Conservation (phyloP, 2,113 vertebrate genomes). For the Dipodomys merriami region DNA sequence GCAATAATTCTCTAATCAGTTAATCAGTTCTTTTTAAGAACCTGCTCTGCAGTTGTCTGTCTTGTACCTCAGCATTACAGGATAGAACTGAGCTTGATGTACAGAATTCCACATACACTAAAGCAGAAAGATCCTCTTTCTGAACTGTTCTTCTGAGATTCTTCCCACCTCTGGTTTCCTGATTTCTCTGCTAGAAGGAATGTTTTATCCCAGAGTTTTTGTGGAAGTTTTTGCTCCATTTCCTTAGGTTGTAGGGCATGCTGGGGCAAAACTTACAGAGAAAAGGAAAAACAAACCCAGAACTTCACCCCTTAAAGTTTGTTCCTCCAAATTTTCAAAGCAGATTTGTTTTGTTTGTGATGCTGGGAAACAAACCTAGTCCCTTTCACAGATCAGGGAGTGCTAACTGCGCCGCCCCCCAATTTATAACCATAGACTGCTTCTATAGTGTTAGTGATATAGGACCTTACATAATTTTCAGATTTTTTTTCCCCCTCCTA, state of each 20-base stretch:
- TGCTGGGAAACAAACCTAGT: no score
- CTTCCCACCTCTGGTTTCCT: neutral
- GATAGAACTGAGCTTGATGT: neutral
- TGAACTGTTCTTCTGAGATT: neutral
- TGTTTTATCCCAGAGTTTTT: neutral
- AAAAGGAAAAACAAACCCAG: neutral
- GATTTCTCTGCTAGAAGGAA: neutral
- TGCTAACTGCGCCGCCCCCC: no score
- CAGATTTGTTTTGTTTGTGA: no score
- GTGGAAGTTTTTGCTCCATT: neutral
- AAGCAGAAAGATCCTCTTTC: neutral
- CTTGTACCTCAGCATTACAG: neutral
- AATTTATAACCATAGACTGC: no score
- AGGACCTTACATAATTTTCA: slow-evolving; percentile 18
- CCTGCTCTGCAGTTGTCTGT: neutral
- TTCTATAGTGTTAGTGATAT: slow-evolving; percentile 18
- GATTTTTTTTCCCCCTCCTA: slow-evolving; percentile 77
- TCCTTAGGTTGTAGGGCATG: neutral
- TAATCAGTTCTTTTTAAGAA: neutral
- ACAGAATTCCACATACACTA: neutral
- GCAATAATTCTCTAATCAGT: neutral
- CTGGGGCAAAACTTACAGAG: neutral
- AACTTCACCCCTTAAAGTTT: neutral
- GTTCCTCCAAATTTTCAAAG: neutral
- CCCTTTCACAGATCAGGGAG: no score